phyloP scores from a whole-genome alignment of 2,797 vertebrate genomes.

The Echeneis naucrates region DNA sequence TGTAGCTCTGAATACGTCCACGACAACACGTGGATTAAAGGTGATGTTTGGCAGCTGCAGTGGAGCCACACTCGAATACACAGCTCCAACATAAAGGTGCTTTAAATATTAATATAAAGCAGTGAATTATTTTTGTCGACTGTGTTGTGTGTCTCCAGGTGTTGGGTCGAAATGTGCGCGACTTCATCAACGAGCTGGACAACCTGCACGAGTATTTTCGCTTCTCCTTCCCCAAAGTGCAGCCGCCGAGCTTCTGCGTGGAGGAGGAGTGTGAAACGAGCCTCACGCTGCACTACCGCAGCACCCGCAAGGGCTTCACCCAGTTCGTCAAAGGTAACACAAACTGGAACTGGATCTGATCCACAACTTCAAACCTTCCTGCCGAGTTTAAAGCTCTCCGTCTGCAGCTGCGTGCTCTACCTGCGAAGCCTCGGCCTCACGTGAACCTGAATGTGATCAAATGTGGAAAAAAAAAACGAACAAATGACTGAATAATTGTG shows the following conservation, averaged over 20 bases:
- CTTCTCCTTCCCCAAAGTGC: conserved; percentile 86
- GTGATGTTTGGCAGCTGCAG: background rate
- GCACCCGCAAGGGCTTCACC: conserved; percentile 85
- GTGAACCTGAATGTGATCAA: background rate
- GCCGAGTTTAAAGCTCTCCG: background rate
- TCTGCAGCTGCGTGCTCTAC: background rate
- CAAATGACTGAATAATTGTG: background rate
- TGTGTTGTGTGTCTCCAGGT: conserved; percentile 62
- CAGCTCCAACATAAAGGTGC: background rate
- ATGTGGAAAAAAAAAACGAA: background rate
- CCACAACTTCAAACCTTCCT: background rate
- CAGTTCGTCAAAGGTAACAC: conserved; percentile 85
- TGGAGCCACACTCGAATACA: no score
- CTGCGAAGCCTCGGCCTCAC: background rate
- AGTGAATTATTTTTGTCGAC: background rate
- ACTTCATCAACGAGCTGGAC: conserved; percentile 87
- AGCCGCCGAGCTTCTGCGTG: conserved; percentile 86
- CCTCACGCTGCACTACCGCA: conserved; percentile 83
- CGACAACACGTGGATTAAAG: background rate
- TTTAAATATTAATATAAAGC: background rate
- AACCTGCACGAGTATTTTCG: conserved; percentile 86
- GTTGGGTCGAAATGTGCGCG: conserved; percentile 82
- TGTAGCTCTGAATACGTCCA: no score
- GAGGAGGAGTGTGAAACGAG: conserved; percentile 86
- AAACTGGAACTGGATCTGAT: conserved; percentile 12